These are phyloP conservation scores for Picathartes gymnocephalus DNA, from an alignment of 2,113 vertebrate species.

Conservation along the genomic window DNA sequence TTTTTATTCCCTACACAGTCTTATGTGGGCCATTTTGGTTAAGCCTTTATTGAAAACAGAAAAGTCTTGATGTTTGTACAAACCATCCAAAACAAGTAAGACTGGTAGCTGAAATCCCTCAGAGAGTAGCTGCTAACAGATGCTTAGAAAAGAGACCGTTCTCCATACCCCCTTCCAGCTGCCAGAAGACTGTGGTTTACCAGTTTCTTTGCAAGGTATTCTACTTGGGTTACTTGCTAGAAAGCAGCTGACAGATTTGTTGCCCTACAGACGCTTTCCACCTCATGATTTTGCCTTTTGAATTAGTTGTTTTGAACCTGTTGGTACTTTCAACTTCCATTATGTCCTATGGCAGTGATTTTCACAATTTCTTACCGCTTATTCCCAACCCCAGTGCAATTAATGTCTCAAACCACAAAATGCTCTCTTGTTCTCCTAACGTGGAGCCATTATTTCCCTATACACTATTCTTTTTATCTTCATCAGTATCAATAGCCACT, in stretches of 20 bases:
- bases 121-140: not conserved
- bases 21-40: not conserved
- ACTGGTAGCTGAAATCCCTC: not conserved
- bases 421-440: not conserved
- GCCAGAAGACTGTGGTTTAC: not conserved
- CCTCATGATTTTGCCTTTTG: not conserved
- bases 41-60: not conserved
- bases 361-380: not conserved
- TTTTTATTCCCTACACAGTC: not conserved
- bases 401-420: not conserved
- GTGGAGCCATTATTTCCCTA: not conserved
- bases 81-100: not conserved
- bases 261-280: not conserved
- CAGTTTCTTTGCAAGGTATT: not conserved
- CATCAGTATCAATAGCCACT: not conserved
- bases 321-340: not conserved
- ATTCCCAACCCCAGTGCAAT: not conserved
- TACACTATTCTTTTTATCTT: not conserved
- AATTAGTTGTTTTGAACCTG: not conserved
- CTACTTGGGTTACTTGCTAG: not conserved
- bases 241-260: not conserved
- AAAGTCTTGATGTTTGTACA: not conserved
- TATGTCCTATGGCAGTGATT: not conserved
- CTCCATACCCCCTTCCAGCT: not conserved
- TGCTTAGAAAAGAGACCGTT: not conserved